A percentile compares a stretch with the other conserved stretches of the same genome.
Conservation (phyloP, 2,113 vertebrate species). For the Callopanchax toddi region DNA sequence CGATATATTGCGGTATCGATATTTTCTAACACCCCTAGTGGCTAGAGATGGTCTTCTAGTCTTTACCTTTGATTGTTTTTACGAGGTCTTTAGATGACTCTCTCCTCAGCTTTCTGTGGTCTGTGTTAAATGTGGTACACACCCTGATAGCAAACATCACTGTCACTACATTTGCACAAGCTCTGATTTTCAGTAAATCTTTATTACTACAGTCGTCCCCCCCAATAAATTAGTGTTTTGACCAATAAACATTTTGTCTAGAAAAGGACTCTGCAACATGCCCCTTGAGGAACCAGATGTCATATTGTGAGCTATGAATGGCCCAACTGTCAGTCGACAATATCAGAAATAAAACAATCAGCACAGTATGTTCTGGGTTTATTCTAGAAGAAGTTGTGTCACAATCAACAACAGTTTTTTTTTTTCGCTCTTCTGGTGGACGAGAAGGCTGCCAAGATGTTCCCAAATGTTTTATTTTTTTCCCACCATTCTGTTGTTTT, state of each 20-base stretch:
- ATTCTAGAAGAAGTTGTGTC: slow-evolving; percentile 16
- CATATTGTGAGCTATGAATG: neutral
- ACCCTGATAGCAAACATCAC: no score
- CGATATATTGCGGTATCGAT: no score
- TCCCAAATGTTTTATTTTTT: slow-evolving; percentile 14
- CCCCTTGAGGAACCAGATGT: neutral
- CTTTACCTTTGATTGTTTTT: no score
- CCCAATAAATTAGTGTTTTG: no score
- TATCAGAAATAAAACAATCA: neutral
- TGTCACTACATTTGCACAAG: no score
- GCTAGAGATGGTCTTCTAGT: no score
- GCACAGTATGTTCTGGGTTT: no score
- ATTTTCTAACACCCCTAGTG: no score
- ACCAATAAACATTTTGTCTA: neutral
- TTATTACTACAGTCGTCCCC: no score
- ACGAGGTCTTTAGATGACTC: neutral
- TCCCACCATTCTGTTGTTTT: neutral
- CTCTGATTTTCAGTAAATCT: no score
- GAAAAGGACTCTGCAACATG: neutral
- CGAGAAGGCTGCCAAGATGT: slow-evolving; percentile 25
- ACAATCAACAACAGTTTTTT: slow-evolving; percentile 20
- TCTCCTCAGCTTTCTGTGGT: neutral
- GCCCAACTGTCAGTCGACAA: neutral
- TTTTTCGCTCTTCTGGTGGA: slow-evolving; percentile 14
- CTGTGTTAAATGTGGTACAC: no score